Evolutionary conservation across 2,888 invertebrate genomes (phyloP), one percentile per base, ranked within the genome.

Genomic region (Watsonalla cultraria): DNA sequence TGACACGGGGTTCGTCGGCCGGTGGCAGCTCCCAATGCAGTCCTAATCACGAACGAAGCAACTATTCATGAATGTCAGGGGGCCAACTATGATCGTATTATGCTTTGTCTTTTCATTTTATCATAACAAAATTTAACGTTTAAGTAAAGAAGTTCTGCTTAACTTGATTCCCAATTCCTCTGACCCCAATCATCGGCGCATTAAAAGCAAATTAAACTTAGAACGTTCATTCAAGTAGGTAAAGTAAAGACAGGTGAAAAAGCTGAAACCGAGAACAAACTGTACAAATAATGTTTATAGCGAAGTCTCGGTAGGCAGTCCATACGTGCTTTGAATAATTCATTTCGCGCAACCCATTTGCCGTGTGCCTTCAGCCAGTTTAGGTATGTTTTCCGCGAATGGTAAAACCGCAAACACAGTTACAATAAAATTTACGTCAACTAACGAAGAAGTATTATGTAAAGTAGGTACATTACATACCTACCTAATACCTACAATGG

Each of bases 51-150:
- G 67, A 70, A 70, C 63, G 61, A 66, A 58, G 86, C 80, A 82
- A 84, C 86, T 78, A 86, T 87, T 82, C 84, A 86, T 82, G 70
- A 79, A 76, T 24, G 4, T 24, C 24, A 24, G 24, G 24, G 24
- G 24, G 4, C 24, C 24, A 24, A 24, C 24, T 24, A 24, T 24
- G 24, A 24, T 24, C 24, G 24, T 24, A 24, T 24, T 24, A 24
- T 2, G 24, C 24, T 66, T 70, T 72, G 70, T 74, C 66, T 67
- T 7, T 35, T 35, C 2, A 37, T 8, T 8, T 1, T 37, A 24
- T 24, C 2, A 37, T 37, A 8, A 37, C 37, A 37, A 37, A 37
- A 37, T 37, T 37, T 37, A 37, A 8, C 37, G 4, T 24, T 24
- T 2, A 24, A 24, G 4, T 2, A 24, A 24, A 24, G 24, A 24